Evolutionary conservation across 2,888 invertebrate genomes (phyloP).

Genomic region (Chloromyia formosa): DNA sequence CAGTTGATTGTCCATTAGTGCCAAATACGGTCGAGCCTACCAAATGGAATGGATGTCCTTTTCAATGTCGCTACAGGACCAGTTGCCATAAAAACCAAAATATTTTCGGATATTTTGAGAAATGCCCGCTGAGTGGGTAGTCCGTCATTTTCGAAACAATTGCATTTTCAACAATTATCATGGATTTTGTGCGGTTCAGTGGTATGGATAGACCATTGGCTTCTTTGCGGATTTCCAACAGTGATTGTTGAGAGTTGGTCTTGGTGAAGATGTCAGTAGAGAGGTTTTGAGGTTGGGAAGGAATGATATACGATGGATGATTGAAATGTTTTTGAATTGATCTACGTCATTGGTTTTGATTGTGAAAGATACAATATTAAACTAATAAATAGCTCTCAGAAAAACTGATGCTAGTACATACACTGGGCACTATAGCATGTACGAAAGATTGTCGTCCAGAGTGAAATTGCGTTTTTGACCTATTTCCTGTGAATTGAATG

Average conservation of each 20-base stretch:
- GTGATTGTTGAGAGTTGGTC: not conserved
- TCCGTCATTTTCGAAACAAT: not conserved
- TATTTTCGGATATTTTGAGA: slow-evolving; percentile 37
- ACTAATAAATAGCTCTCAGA: too few relatives aligned
- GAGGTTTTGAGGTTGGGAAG: too few relatives aligned
- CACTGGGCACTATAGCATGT: too few relatives aligned
- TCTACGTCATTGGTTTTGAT: too few relatives aligned
- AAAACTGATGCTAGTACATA: too few relatives aligned
- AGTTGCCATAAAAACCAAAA: slow-evolving; percentile 37
- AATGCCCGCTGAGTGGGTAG: slow-evolving; percentile 24
- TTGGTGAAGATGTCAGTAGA: too few relatives aligned
- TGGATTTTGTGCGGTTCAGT: slow-evolving; percentile 23
- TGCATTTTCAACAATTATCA: slow-evolving; percentile 24
- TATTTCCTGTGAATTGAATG: too few relatives aligned
- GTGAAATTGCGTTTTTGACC: too few relatives aligned
- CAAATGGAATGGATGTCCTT: not conserved
- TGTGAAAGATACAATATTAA: too few relatives aligned
- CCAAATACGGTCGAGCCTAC: slow-evolving; percentile 5
- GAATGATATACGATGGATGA: too few relatives aligned
- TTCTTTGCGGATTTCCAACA: slow-evolving; percentile 43
- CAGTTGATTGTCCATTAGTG: slow-evolving; percentile 41
- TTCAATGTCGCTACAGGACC: slow-evolving; percentile 28
- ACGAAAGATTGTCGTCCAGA: too few relatives aligned
- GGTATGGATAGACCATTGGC: slow-evolving; percentile 13
- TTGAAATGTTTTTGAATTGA: too few relatives aligned